phyloP scores from a whole-genome alignment of 2,113 vertebrate species.

The Nesospiza acunhae region DNA sequence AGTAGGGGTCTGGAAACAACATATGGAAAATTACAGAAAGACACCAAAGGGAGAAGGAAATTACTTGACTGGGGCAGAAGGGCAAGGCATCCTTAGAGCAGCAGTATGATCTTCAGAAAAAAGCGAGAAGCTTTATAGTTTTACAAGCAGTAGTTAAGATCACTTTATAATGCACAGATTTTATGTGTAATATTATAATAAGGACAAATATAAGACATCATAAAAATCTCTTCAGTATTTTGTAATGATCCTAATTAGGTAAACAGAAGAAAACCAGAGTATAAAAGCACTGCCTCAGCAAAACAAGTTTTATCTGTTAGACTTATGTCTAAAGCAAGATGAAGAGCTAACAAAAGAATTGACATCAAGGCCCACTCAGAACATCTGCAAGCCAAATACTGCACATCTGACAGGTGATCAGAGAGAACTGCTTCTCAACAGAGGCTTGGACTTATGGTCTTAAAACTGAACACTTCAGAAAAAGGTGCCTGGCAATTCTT shows the following conservation, averaged over 20 bases:
- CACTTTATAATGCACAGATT: neutral
- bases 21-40: neutral
- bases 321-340: neutral
- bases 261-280: neutral
- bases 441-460: slow-evolving; percentile 65
- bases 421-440: slow-evolving; percentile 61
- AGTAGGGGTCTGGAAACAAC: neutral
- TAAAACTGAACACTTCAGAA: neutral
- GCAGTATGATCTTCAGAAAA: neutral
- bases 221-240: neutral
- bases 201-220: neutral
- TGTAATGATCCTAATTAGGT: neutral
- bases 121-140: neutral
- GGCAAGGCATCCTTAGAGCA: neutral
- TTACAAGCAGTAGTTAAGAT: neutral
- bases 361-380: slow-evolving; percentile 25
- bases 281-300: neutral
- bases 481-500: slow-evolving; percentile 2
- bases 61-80: neutral
- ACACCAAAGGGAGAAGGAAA: neutral
- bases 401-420: slow-evolving; percentile 26
- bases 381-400: slow-evolving; percentile 38
- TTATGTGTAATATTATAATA: neutral
- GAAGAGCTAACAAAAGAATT: neutral
- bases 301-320: neutral